These are phyloP conservation scores for Tinea semifulvella DNA, from an alignment of 2,888 invertebrate species.

Conservation along the genomic window DNA sequence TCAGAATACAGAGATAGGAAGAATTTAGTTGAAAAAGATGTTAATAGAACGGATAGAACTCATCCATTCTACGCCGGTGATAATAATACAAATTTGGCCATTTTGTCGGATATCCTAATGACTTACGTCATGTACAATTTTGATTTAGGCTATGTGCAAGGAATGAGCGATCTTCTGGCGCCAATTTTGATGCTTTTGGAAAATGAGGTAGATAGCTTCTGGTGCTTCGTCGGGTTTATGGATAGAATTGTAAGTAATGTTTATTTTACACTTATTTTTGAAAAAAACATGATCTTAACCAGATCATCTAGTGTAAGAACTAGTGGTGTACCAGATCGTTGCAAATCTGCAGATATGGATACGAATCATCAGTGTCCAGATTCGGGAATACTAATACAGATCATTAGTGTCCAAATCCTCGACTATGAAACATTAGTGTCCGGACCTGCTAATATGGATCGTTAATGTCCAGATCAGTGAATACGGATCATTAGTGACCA, in stretches of 20 bases:
- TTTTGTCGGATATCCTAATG: conserved; percentile 93
- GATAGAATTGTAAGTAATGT: conserved; percentile 81
- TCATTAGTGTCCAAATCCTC: too few relatives aligned
- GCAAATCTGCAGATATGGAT: too few relatives aligned
- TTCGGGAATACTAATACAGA: too few relatives aligned
- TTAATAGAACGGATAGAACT: conserved; percentile 92
- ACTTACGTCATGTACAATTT: conserved; percentile 99
- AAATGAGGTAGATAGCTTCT: conserved; percentile 96
- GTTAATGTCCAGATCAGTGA: too few relatives aligned
- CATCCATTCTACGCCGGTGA: conserved; percentile 94
- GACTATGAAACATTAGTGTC: too few relatives aligned
- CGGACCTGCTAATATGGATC: too few relatives aligned
- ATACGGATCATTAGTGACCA: too few relatives aligned
- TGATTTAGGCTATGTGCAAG: conserved; percentile 95
- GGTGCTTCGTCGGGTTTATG: conserved; percentile 99
- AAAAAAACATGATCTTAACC: too few relatives aligned
- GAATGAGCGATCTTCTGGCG: conserved; percentile 97
- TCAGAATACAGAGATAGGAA: conserved; percentile 89
- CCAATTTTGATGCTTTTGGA: conserved; percentile 89
- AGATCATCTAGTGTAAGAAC: too few relatives aligned
- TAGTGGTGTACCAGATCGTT: too few relatives aligned
- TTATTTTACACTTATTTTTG: conserved; percentile 13
- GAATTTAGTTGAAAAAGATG: conserved; percentile 96
- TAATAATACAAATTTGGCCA: conserved; percentile 85
- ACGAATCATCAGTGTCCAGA: too few relatives aligned